Evolutionary conservation across 1,140 invertebrate genomes (phyloP), one percentile per base, ranked within the genome.

Genomic region (Pentalonia nigronervosa): DNA sequence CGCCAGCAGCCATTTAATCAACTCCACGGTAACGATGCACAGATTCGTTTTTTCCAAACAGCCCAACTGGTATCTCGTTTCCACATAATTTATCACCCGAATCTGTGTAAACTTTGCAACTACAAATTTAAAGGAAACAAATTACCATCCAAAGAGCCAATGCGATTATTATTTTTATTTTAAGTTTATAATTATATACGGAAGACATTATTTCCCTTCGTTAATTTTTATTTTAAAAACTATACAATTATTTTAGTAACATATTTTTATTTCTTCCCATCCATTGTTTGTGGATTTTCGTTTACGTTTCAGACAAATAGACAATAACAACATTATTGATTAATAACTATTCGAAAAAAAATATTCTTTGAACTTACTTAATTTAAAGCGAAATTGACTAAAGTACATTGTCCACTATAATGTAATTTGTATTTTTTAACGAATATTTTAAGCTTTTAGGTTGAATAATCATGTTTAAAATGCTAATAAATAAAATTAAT

Each of bases 1-100:
- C 89, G 53, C 89, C 36, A 45, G 89, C 23, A 90, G 89, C 56
- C 25, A 45, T 90, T 90, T 90, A 90, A 90, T 90, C 89, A 90
- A 90, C 89, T 67, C 11, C 36, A 23, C 7, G 25, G 56, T 90
- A 90, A 90, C 89, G 53, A 90, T 45, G 9, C 20, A 30, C 25
- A 45, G 53, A 45, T 90, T 67, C 30, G 87, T 67, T 90, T 90
- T 67, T 90, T 56, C 48, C 53, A 17, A 45, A 67, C 36, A 23
- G 21, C 23, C 36, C 14, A 11, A 17, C 53, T 17, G 41, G 89
- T 90, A 90, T 90, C 89, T 90, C 25, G 53, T 90, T 90, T 90
- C 89, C 56, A 67, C 56, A 67, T 90, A 90, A 90, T 90, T 67
- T 90, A 90, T 90, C 89, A 90, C 11, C 53, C 6, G 25, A 89